A percentile compares a stretch with the other conserved stretches of the same genome.
Evolutionary conservation across 2,888 invertebrate genomes (phyloP).

Genomic region (Colletes collaris): DNA sequence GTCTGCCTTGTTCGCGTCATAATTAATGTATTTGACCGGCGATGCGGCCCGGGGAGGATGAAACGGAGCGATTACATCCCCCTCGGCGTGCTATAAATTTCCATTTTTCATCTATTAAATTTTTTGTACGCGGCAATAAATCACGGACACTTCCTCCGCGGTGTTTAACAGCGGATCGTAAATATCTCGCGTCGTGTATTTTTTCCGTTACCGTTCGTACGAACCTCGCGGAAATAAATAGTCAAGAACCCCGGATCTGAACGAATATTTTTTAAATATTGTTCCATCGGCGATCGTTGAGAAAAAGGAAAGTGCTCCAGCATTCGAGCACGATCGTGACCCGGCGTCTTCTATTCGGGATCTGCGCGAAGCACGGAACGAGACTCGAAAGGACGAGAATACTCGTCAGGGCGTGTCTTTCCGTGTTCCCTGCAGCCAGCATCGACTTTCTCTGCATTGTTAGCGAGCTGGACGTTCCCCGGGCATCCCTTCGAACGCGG

Average conservation of each 20-base stretch:
- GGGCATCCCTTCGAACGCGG: slow-evolving; percentile 47
- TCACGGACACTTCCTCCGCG: too few relatives aligned
- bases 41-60: too few relatives aligned
- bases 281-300: not conserved
- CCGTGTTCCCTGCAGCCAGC: slow-evolving; percentile 69
- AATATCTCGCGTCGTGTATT: too few relatives aligned
- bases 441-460: slow-evolving; percentile 73
- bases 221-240: too few relatives aligned
- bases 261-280: too few relatives aligned
- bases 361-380: slow-evolving; percentile 39
- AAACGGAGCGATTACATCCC: too few relatives aligned
- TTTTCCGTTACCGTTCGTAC: too few relatives aligned
- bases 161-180: too few relatives aligned
- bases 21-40: slow-evolving; percentile 3
- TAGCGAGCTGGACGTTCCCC: slow-evolving; percentile 66
- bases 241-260: too few relatives aligned
- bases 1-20: not conserved
- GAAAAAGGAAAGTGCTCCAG: slow-evolving; percentile 47
- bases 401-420: slow-evolving; percentile 73
- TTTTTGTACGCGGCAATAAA: too few relatives aligned
- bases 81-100: too few relatives aligned
- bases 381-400: slow-evolving; percentile 67
- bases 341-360: slow-evolving; percentile 27
- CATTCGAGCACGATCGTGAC: slow-evolving; percentile 35
- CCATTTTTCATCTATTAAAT: too few relatives aligned